These are phyloP conservation scores for Argynnis bischoffii DNA, from an alignment of 2,888 invertebrate species.

Conservation along the genomic window DNA sequence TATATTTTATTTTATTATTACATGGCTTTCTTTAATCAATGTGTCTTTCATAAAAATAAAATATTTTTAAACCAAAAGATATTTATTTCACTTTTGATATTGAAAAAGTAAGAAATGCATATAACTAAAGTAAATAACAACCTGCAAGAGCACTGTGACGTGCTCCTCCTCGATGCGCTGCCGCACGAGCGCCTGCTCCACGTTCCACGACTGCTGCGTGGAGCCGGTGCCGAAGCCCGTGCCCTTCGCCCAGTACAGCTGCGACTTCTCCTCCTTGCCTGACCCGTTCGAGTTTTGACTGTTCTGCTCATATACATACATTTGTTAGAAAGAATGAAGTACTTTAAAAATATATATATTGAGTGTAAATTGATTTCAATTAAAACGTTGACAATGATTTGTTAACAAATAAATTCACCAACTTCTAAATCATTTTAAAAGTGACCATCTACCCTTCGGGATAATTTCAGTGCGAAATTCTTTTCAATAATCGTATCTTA, in stretches of 20 bases:
- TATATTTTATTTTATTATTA: no score
- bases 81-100: no score
- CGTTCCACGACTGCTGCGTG: constrained; percentile 97
- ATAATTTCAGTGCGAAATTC: no score
- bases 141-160: constrained; percentile 91
- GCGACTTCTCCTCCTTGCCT: constrained; percentile 85
- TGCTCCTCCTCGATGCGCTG: constrained; percentile 97
- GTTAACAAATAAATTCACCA: no score
- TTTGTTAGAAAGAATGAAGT: not conserved
- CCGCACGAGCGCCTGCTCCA: constrained; percentile 94
- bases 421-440: no score
- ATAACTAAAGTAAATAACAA: constrained; percentile 41
- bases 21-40: no score
- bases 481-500: no score
- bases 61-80: not conserved
- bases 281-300: constrained; percentile 75
- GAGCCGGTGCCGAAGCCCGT: constrained; percentile 98
- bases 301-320: constrained; percentile 50
- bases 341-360: not conserved
- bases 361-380: no score
- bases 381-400: no score
- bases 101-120: no score
- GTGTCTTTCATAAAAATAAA: no score
- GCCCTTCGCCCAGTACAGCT: constrained; percentile 97
- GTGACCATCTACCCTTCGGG: no score